Evolutionary conservation across 2,888 invertebrate species (phyloP), one percentile per base, ranked within the genome.

Genomic region (Osmoderma eremita): DNA sequence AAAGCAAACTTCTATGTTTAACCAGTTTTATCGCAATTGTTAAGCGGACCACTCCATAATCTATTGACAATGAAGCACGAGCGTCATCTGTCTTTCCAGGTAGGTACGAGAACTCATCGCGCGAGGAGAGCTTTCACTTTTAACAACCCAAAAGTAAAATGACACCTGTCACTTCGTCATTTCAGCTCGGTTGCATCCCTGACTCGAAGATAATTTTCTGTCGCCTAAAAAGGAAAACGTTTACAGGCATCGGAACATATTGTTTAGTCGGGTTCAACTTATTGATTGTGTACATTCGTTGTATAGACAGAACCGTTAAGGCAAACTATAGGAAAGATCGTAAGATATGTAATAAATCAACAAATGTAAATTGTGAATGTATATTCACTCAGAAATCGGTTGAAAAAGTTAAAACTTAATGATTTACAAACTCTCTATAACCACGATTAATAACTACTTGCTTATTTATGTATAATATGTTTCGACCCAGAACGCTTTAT

Each of bases 131-230:
- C 72, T 72, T 72, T 72, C 73, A 71, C 71, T 70, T 69, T 72
- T 73, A 73, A 69, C 71, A 73, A 67, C 66, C 30, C 69, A 66
- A 51, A n/a, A 70, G 69, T 63, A 69, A 71, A 74, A 76, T 75
- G 77, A 75, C 77, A 77, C 74, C 76, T 77, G 77, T 77, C 77
- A 77, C 73, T 71, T 73, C 70, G 63, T 67, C 68, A 71, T 73
- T 73, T 74, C 69, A 71, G 72, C 72, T 73, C 67, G 67, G 70
- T 42, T 70, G 72, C 67, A 66, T 71, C 67, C 53, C 64, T 69
- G 72, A 72, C 69, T 54, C 58, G 63, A n/a, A 42, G 51, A 53
- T 51, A 64, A 17, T 39, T 66, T 65, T 65, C 53, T 56, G 45
- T 53, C 63, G 63, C 24, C 15, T 20, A 51, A 30, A 53, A 51